Evolutionary conservation across 2,888 invertebrate species (phyloP).

Genomic region (Lasiommata megera): DNA sequence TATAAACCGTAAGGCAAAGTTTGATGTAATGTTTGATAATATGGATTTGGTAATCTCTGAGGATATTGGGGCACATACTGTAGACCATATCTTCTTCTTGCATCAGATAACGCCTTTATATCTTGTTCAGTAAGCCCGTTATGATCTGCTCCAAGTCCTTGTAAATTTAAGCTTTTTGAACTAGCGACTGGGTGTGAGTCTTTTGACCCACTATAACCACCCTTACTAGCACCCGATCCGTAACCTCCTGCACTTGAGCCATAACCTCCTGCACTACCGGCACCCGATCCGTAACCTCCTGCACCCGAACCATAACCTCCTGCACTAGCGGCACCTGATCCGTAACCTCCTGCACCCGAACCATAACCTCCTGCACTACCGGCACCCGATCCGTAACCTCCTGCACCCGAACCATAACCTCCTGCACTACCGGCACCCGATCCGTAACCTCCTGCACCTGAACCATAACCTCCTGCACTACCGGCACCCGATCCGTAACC

Average conservation of each 20-base stretch:
- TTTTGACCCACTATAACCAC: constrained; percentile 1
- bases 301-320: neutral
- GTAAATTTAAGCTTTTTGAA: constrained; percentile 5
- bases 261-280: neutral
- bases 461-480: neutral
- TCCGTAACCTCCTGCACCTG: neutral
- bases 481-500: neutral
- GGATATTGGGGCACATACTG: neutral
- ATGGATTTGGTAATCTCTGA: neutral
- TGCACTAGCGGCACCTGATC: neutral
- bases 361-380: neutral
- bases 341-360: neutral
- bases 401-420: neutral
- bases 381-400: too few relatives aligned
- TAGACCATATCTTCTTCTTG: neutral
- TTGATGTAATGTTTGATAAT: neutral
- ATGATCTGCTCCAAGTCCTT: neutral
- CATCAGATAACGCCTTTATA: constrained; percentile 6
- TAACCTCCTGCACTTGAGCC: neutral
- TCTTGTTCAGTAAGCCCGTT: constrained; percentile 12
- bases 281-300: neutral
- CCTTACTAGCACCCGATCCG: neutral
- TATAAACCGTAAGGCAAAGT: too few relatives aligned
- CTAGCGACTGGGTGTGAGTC: neutral
- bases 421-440: neutral